Evolutionary conservation across 2,888 invertebrate genomes (phyloP), one percentile per base, ranked within the genome.

Genomic region (Torymus tubicola): DNA sequence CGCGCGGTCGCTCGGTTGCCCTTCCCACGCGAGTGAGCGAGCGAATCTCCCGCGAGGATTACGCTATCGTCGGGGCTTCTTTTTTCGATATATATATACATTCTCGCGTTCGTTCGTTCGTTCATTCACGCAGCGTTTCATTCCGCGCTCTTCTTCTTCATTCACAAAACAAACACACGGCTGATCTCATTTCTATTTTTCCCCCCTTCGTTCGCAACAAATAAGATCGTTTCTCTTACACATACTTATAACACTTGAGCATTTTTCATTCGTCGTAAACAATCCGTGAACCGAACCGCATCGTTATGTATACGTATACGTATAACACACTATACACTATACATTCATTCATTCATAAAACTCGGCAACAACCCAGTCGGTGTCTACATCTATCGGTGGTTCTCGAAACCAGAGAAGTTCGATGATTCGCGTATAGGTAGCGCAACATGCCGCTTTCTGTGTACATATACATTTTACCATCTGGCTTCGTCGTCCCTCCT

Each of bases 331-430:
- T 42, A 42, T 42, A 8, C 42, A 8, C 5, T 0, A 42, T 42
- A 8, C 8, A 42, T 42, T 42, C 42, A 42, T 42, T 42, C 8
- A 42, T 42, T 42, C 42, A 42, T 42, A 42, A 42, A 42, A 42
- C 42, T 42, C 42, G 42, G 42, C 42, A 42, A 42, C 42, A 42
- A 42, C 42, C 42, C 42, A 42, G 42, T 42, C 60, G 67, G 78
- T 78, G 78, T 21, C 75, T 64, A 42, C 85, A 81, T 83, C 84
- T 85, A 24, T 53, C 81, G 85, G 83, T 13, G 64, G 57, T 50
- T 0, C 2, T 2, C 2, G 5, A 16, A 60, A 73, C 67, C 68
- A 2, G 24, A 10, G 21, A 50, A 78, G 57, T 84, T 83, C 80
- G 57, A 57, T 78, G 79, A 60, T 60, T 50, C 21, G 72, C 60